Evolutionary conservation across 2,888 invertebrate species (phyloP).

Genomic region (Endotricha flammealis): DNA sequence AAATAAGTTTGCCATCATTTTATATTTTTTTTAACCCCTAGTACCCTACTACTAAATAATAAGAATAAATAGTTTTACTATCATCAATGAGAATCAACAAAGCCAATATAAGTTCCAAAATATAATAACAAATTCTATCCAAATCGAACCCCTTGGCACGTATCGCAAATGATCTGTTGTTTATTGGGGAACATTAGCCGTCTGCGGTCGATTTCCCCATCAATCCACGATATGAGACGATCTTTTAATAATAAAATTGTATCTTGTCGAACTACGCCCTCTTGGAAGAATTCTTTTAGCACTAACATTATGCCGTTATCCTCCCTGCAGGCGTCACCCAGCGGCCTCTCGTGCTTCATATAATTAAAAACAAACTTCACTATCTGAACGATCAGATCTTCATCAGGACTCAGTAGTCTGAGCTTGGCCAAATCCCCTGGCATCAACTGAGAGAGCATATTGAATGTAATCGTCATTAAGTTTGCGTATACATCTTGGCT

Average conservation of each 20-base stretch:
- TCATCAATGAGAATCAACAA: too few relatives aligned
- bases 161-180: slow-evolving; percentile 44
- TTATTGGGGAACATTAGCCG: slow-evolving; percentile 42
- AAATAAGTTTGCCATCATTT: too few relatives aligned
- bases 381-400: slow-evolving; percentile 60
- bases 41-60: too few relatives aligned
- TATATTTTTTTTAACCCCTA: too few relatives aligned
- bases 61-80: too few relatives aligned
- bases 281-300: slow-evolving; percentile 64
- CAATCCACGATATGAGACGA: slow-evolving; percentile 44
- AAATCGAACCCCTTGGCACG: slow-evolving; percentile 52
- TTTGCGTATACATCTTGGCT: slow-evolving; percentile 58
- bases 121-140: slow-evolving; percentile 27
- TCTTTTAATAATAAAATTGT: slow-evolving; percentile 53
- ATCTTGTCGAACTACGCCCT: slow-evolving; percentile 54
- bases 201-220: slow-evolving; percentile 40
- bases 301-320: slow-evolving; percentile 58
- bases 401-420: slow-evolving; percentile 54
- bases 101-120: too few relatives aligned
- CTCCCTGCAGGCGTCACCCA: slow-evolving; percentile 46
- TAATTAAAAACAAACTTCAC: slow-evolving; percentile 66
- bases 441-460: slow-evolving; percentile 48
- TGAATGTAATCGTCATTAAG: slow-evolving; percentile 59
- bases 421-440: slow-evolving; percentile 57
- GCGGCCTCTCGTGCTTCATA: slow-evolving; percentile 54